Conservation (phyloP, 53 echinoderm and acorn worm genomes). For the Paelopatides confundens region DNA sequence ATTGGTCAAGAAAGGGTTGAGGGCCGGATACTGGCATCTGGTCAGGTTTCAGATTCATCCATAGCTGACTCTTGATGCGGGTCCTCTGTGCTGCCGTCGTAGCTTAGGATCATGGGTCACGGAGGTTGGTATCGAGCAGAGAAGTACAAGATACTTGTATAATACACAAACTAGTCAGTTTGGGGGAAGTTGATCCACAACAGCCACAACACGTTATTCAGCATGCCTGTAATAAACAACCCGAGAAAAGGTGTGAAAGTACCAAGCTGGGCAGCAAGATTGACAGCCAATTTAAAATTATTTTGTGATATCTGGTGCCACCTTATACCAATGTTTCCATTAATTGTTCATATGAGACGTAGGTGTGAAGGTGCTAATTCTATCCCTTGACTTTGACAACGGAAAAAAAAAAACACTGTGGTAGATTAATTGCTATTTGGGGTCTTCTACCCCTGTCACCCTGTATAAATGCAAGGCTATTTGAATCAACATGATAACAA, state of each 20-base stretch:
- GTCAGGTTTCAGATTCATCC: too few species aligned
- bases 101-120: too few species aligned
- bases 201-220: too few species aligned
- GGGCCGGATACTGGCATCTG: too few species aligned
- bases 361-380: constrained; percentile 15
- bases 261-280: neutral
- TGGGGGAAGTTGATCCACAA: too few species aligned
- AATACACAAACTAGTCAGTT: too few species aligned
- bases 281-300: constrained; percentile 36
- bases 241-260: neutral
- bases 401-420: neutral
- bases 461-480: constrained; percentile 21
- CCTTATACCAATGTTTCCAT: neutral
- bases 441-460: neutral
- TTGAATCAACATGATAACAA: constrained; percentile 15
- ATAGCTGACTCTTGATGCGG: too few species aligned
- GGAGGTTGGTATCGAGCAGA: too few species aligned
- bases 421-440: constrained; percentile 26
- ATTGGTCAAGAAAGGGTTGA: too few species aligned
- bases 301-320: neutral
- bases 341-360: neutral
- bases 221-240: too few species aligned
- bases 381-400: neutral
- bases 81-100: too few species aligned
- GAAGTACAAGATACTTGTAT: too few species aligned